Percentiles rank a stretch among this genome's conserved stretches.
phyloP scores from a whole-genome alignment of 2,888 invertebrate genomes.

The Notodonta dromedarius region DNA sequence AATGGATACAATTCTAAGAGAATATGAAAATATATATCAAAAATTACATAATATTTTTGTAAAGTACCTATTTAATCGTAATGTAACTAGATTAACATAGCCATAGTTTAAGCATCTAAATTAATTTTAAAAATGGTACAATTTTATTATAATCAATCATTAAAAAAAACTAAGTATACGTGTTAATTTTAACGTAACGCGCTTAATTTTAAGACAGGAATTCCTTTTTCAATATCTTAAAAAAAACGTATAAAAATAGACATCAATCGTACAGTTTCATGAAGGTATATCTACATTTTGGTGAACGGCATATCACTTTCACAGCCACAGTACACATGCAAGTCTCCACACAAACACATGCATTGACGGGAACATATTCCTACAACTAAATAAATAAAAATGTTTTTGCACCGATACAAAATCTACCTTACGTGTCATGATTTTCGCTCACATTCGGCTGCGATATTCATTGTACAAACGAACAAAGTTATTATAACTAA shows the following conservation, averaged over 20 bases:
- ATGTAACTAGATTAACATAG: slow-evolving; percentile 2
- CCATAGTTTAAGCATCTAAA: background rate
- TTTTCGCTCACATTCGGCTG: slow-evolving; percentile 50
- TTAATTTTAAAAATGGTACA: slow-evolving; percentile 5
- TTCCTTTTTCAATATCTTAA: slow-evolving; percentile 5
- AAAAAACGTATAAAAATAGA: slow-evolving; percentile 4
- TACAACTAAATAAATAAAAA: slow-evolving; percentile 35
- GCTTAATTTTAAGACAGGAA: background rate
- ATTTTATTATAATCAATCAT: background rate
- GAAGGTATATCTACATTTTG: slow-evolving; percentile 33
- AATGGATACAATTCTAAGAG: background rate
- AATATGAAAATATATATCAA: background rate
- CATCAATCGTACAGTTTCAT: slow-evolving; percentile 6
- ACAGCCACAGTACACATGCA: slow-evolving; percentile 57
- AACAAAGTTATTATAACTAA: slow-evolving; percentile 9
- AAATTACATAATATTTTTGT: too few relatives aligned
- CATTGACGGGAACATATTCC: slow-evolving; percentile 22
- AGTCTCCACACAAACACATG: slow-evolving; percentile 26
- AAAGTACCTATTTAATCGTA: too few relatives aligned
- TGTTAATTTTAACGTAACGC: background rate
- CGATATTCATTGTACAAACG: slow-evolving; percentile 22
- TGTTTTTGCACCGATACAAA: slow-evolving; percentile 12
- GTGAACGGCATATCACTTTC: slow-evolving; percentile 52
- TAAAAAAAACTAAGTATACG: background rate
- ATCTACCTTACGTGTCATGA: slow-evolving; percentile 57